phyloP scores from a whole-genome alignment of 2,797 vertebrate genomes.

The Danio aesculapii region DNA sequence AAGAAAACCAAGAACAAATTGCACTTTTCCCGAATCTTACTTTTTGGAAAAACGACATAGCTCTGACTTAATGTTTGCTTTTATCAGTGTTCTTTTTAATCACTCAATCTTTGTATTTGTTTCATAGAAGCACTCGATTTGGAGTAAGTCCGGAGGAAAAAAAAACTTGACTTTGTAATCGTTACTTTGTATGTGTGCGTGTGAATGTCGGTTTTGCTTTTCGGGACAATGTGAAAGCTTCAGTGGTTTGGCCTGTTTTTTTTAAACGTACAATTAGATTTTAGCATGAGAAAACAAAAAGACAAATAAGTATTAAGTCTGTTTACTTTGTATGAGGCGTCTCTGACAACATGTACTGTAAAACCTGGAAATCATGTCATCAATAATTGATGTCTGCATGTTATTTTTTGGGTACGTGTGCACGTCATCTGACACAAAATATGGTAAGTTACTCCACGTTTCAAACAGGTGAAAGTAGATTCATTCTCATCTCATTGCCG shows the following conservation, averaged over 20 bases:
- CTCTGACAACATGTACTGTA: constrained; percentile 74
- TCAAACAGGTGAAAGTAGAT: constrained; percentile 45
- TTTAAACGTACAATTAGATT: constrained; percentile 47
- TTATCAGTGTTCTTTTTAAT: constrained; percentile 57
- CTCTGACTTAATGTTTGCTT: constrained; percentile 76
- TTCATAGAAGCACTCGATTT: constrained; percentile 52
- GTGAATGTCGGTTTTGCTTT: constrained; percentile 56
- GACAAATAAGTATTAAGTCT: constrained; percentile 61
- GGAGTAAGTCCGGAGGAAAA: constrained; percentile 53
- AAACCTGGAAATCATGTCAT: constrained; percentile 72
- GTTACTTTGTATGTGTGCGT: constrained; percentile 51
- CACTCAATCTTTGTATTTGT: constrained; percentile 50
- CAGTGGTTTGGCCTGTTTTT: constrained; percentile 61
- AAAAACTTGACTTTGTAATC: constrained; percentile 58
- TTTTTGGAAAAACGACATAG: constrained; percentile 73
- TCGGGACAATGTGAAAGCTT: constrained; percentile 59
- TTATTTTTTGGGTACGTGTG: constrained; percentile 40
- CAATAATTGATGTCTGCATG: constrained; percentile 49
- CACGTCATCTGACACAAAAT: constrained; percentile 2
- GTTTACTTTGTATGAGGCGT: constrained; percentile 52
- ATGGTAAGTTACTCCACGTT: constrained; percentile 18
- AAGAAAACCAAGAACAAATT: constrained; percentile 65
- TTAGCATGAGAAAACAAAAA: constrained; percentile 52
- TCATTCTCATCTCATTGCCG: constrained; percentile 35
- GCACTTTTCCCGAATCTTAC: constrained; percentile 78